These are phyloP conservation scores for Thereva nobilitata DNA, from an alignment of 2,888 invertebrate genomes.

Conservation along the genomic window DNA sequence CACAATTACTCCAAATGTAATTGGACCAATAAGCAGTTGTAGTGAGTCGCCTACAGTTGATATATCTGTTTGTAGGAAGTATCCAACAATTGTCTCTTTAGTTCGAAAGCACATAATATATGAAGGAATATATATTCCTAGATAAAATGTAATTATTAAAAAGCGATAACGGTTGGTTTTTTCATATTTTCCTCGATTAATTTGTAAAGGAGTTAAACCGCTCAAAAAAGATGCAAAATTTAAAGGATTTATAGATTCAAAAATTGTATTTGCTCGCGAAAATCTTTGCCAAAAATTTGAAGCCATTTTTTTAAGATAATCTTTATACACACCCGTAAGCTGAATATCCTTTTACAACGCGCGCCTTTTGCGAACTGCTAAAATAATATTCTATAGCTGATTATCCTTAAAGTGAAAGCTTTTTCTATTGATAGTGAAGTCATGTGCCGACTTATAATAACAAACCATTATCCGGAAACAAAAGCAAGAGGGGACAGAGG, in stretches of 20 bases:
- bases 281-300: too few relatives aligned
- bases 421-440: too few relatives aligned
- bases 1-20: conserved; percentile 52
- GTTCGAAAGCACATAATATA: conserved; percentile 47
- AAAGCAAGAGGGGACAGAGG: too few relatives aligned
- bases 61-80: conserved; percentile 53
- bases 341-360: too few relatives aligned
- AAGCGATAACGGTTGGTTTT: conserved; percentile 27
- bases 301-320: too few relatives aligned
- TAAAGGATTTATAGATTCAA: conserved; percentile 49
- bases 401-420: too few relatives aligned
- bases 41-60: conserved; percentile 53
- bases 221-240: conserved; percentile 51
- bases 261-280: conserved; percentile 28
- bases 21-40: conserved; percentile 52
- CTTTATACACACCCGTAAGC: too few relatives aligned
- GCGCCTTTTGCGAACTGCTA: too few relatives aligned
- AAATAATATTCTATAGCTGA: too few relatives aligned
- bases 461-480: too few relatives aligned
- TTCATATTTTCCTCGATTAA: conserved; percentile 49
- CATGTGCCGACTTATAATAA: too few relatives aligned
- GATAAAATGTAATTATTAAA: too few relatives aligned
- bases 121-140: conserved; percentile 46
- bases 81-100: conserved; percentile 49
- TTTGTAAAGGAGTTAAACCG: conserved; percentile 53